Conservation (phyloP, 2,113 vertebrate species). For the Spea bombifrons region DNA sequence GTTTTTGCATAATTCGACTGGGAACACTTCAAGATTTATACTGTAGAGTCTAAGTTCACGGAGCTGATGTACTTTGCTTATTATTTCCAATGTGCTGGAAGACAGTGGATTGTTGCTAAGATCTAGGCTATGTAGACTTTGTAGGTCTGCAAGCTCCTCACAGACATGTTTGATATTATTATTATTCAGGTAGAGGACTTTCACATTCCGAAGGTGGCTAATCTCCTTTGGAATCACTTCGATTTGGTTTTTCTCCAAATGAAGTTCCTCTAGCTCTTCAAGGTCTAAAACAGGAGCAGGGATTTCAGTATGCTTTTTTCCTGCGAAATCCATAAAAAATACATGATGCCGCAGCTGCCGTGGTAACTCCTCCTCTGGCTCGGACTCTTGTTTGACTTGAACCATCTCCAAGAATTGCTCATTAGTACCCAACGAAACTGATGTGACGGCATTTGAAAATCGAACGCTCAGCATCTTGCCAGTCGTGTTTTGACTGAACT, state of each 20-base stretch:
- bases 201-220: constrained; percentile 49
- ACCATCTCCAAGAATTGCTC: constrained; percentile 28
- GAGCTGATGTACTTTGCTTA: constrained; percentile 51
- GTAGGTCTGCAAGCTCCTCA: constrained; percentile 52
- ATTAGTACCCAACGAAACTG: constrained; percentile 11
- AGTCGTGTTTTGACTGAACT: background rate
- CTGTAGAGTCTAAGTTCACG: constrained; percentile 58
- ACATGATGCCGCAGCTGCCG: constrained; percentile 8
- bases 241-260: constrained; percentile 62
- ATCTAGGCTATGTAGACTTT: constrained; percentile 59
- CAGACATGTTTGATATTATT: constrained; percentile 54
- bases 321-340: constrained; percentile 60
- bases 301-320: constrained; percentile 49
- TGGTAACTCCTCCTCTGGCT: constrained; percentile 20
- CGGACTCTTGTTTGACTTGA: constrained; percentile 18
- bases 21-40: constrained; percentile 48
- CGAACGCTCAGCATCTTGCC: accelerated
- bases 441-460: constrained; percentile 11
- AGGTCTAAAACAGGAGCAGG: constrained; percentile 50
- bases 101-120: constrained; percentile 58
- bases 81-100: background rate
- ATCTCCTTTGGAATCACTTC: constrained; percentile 54
- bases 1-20: constrained; percentile 54
- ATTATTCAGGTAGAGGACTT: constrained; percentile 60
- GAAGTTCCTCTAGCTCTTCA: constrained; percentile 63